phyloP scores from a whole-genome alignment of 2,113 vertebrate genomes.

The Anolis sagrei region DNA sequence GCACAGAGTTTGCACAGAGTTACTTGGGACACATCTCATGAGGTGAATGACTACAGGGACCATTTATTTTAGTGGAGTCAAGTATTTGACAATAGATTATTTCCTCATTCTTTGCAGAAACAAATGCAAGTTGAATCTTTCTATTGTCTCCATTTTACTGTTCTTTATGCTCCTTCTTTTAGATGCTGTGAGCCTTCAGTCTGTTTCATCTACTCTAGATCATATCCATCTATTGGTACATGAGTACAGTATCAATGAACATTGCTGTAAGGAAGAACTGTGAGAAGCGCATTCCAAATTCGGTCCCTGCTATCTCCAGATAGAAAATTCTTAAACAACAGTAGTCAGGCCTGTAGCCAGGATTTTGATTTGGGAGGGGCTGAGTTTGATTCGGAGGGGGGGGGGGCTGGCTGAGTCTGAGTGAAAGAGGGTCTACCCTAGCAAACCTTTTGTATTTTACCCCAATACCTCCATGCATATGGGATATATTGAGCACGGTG shows the following conservation, averaged over 20 bases:
- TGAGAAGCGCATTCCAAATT: background rate
- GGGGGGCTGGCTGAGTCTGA: no score
- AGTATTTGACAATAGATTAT: background rate
- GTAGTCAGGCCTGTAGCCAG: no score
- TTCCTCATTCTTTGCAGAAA: background rate
- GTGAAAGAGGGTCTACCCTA: no score
- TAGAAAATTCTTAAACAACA: background rate
- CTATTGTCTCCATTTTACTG: background rate
- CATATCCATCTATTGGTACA: background rate
- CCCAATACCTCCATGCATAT: no score
- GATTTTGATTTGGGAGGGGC: no score
- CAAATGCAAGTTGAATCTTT: background rate
- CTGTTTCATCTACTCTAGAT: background rate
- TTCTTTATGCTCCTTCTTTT: background rate
- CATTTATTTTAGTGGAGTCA: background rate
- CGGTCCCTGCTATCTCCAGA: background rate
- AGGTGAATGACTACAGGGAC: background rate
- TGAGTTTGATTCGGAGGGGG: no score
- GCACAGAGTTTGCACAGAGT: background rate
- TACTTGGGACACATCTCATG: background rate
- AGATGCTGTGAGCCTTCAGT: background rate
- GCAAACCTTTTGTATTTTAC: no score
- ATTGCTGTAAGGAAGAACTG: background rate
- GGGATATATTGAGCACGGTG: no score
- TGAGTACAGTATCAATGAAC: background rate